These are phyloP conservation scores for Anarsia innoxiella DNA, from an alignment of 2,888 invertebrate genomes.

Conservation along the genomic window DNA sequence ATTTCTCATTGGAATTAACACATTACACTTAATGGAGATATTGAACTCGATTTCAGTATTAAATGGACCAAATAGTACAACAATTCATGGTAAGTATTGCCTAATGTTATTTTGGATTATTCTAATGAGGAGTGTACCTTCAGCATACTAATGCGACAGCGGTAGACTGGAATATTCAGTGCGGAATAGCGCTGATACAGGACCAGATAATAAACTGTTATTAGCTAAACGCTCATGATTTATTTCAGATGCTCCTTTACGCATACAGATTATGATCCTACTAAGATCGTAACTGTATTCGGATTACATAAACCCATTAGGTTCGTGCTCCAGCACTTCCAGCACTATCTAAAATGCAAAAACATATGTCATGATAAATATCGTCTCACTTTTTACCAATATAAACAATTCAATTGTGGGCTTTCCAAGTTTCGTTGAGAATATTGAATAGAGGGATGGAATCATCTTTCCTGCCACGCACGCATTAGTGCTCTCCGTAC, in stretches of 20 bases:
- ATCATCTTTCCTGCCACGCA: conserved; percentile 61
- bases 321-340: no score
- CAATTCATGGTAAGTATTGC: conserved; percentile 7
- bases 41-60: no score
- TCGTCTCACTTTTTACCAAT: no score
- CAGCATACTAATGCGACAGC: conserved; percentile 27
- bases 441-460: conserved; percentile 40
- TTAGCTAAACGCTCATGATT: conserved; percentile 33
- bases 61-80: background rate
- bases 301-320: no score
- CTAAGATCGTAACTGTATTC: conserved; percentile 1
- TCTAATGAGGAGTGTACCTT: conserved; percentile 24
- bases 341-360: no score
- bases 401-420: conserved; percentile 42
- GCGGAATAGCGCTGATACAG: conserved; percentile 19
- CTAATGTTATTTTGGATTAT: conserved; percentile 25
- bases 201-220: conserved; percentile 29
- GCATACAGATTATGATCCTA: conserved; percentile 30
- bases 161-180: conserved; percentile 20
- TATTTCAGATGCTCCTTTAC: conserved; percentile 26
- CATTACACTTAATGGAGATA: no score
- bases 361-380: no score
- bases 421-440: conserved; percentile 28
- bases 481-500: conserved; percentile 58
- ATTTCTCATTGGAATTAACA: no score